These are phyloP conservation scores for Caenorhabditis remanei DNA, from an alignment of 1,140 invertebrate genomes.

Conservation along the genomic window DNA sequence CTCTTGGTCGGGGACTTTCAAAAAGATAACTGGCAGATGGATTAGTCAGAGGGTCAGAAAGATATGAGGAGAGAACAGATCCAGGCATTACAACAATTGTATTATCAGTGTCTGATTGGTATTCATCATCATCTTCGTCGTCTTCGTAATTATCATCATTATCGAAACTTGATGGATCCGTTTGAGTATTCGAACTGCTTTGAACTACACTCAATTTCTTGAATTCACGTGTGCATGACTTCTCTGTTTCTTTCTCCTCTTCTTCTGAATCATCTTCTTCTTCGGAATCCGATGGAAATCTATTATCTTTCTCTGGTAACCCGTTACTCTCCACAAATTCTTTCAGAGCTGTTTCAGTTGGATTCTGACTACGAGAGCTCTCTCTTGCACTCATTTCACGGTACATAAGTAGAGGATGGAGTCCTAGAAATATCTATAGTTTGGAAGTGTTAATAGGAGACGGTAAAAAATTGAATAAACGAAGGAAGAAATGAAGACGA, in stretches of 20 bases:
- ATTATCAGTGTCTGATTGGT: slow-evolving; percentile 55
- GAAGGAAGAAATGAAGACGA: background rate
- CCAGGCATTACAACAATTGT: slow-evolving; percentile 34
- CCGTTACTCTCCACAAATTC: background rate
- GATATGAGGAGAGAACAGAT: slow-evolving; percentile 58
- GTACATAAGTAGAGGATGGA: background rate
- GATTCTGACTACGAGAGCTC: background rate
- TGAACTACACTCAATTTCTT: background rate
- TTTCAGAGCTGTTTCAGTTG: slow-evolving; percentile 4
- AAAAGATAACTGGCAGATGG: slow-evolving; percentile 58
- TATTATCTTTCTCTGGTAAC: background rate
- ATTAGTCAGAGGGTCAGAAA: slow-evolving; percentile 58
- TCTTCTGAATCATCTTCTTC: slow-evolving; percentile 47
- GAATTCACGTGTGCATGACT: background rate
- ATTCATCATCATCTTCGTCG: slow-evolving; percentile 53
- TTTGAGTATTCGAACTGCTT: background rate
- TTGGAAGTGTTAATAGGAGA: background rate
- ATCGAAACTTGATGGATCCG: slow-evolving; percentile 18
- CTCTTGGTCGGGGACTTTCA: slow-evolving; percentile 52
- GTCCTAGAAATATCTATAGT: slow-evolving; percentile 7
- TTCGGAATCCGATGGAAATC: slow-evolving; percentile 41
- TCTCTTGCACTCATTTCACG: slow-evolving; percentile 48
- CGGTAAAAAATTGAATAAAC: background rate
- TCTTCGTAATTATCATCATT: background rate
- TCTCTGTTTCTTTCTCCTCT: background rate